Conservation (phyloP, 1,140 invertebrate species). For the Drosophila jambulina region DNA sequence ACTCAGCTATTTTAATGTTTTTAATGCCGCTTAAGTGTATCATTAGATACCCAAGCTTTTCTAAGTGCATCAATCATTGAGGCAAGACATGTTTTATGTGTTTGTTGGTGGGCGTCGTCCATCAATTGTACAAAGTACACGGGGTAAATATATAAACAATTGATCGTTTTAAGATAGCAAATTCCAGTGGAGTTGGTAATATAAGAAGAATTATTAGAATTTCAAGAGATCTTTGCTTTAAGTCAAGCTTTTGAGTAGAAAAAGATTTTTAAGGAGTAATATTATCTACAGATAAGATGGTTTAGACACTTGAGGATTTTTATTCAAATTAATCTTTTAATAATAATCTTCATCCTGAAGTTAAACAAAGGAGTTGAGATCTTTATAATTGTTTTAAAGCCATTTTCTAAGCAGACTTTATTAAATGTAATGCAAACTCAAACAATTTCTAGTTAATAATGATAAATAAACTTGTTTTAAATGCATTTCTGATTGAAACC, state of each 20-base stretch:
- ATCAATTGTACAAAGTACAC: constrained; percentile 1
- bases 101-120: background rate
- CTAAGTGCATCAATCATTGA: constrained; percentile 16
- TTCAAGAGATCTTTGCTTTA: background rate
- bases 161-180: background rate
- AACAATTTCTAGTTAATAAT: no score
- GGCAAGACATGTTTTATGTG: background rate
- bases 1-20: constrained; percentile 23
- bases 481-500: background rate
- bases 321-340: background rate
- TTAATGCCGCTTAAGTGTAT: constrained; percentile 6
- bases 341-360: background rate
- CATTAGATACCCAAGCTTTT: constrained; percentile 12
- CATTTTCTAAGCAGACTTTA: background rate
- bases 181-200: background rate
- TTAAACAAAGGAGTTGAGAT: background rate
- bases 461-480: background rate
- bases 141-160: background rate
- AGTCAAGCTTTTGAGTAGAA: background rate
- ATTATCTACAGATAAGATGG: background rate
- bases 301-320: background rate
- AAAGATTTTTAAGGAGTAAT: no score
- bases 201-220: background rate
- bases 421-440: background rate
- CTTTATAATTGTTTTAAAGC: background rate